A percentile compares a stretch with the other conserved stretches of the same genome.
Conservation (phyloP, 2,888 invertebrate genomes). For the Cyclophora punctaria region DNA sequence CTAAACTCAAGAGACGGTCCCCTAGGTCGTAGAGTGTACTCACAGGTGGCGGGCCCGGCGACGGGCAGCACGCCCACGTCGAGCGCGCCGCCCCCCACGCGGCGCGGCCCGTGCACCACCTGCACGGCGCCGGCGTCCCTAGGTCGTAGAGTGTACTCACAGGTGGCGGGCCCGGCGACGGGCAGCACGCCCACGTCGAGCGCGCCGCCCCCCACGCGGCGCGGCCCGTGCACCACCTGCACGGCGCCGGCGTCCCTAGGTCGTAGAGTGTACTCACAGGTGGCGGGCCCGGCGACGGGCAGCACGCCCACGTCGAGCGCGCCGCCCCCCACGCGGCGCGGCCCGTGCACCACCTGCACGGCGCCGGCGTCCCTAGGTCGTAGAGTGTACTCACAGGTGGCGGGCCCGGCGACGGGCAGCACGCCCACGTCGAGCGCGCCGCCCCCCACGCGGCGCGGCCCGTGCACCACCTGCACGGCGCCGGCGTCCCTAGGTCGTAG, state of each 20-base stretch:
- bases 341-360: slow-evolving; percentile 79
- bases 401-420: slow-evolving; percentile 82
- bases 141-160: slow-evolving; percentile 74
- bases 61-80: slow-evolving; percentile 87
- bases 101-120: slow-evolving; percentile 80
- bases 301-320: slow-evolving; percentile 83
- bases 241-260: too few species aligned
- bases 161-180: slow-evolving; percentile 85
- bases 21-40: slow-evolving; percentile 34
- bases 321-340: slow-evolving; percentile 84
- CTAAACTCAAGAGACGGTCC: too few species aligned
- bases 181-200: slow-evolving; percentile 85
- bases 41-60: slow-evolving; percentile 87
- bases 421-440: slow-evolving; percentile 84
- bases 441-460: slow-evolving; percentile 83
- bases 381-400: slow-evolving; percentile 81
- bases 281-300: slow-evolving; percentile 84
- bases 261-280: slow-evolving; percentile 77
- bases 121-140: slow-evolving; percentile 79
- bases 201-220: slow-evolving; percentile 82
- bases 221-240: slow-evolving; percentile 80
- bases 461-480: slow-evolving; percentile 78
- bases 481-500: too few species aligned
- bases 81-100: slow-evolving; percentile 82
- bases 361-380: too few species aligned